phyloP scores from a whole-genome alignment of 1,140 invertebrate species.

The Leptinotarsa defecta region DNA sequence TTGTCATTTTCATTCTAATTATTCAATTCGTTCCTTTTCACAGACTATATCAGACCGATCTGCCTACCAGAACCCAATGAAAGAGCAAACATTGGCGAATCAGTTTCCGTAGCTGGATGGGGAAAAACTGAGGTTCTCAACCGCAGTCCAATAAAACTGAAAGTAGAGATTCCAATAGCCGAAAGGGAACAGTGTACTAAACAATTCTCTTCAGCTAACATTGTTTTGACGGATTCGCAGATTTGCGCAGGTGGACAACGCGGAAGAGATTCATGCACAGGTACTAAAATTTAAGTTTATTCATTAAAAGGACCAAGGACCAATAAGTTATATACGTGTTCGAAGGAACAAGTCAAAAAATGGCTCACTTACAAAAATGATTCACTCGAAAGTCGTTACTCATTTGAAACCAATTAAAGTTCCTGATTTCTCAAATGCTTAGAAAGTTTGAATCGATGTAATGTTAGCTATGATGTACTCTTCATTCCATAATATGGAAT shows the following conservation, averaged over 20 bases:
- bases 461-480: too few species aligned
- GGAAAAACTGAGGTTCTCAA: conserved; percentile 61
- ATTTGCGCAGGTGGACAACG: conserved; percentile 66
- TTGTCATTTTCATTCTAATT: too few species aligned
- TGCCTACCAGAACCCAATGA: conserved; percentile 64
- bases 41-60: conserved; percentile 65
- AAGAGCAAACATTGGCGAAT: conserved; percentile 47
- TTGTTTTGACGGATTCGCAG: conserved; percentile 57
- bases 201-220: conserved; percentile 56
- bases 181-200: conserved; percentile 53
- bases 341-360: too few species aligned
- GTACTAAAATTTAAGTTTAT: conserved; percentile 9
- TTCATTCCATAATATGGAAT: too few species aligned
- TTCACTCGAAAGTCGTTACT: too few species aligned
- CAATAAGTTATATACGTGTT: too few species aligned
- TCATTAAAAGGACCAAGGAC: too few species aligned
- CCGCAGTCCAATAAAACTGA: conserved; percentile 54
- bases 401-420: too few species aligned
- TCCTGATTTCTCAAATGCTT: too few species aligned
- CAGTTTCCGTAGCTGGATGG: conserved; percentile 68
- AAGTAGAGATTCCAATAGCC: conserved; percentile 57
- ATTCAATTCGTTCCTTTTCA: neutral
- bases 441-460: too few species aligned
- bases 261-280: conserved; percentile 68
- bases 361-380: too few species aligned